Conservation (phyloP, 2,888 invertebrate species). For the Fragum sueziense region DNA sequence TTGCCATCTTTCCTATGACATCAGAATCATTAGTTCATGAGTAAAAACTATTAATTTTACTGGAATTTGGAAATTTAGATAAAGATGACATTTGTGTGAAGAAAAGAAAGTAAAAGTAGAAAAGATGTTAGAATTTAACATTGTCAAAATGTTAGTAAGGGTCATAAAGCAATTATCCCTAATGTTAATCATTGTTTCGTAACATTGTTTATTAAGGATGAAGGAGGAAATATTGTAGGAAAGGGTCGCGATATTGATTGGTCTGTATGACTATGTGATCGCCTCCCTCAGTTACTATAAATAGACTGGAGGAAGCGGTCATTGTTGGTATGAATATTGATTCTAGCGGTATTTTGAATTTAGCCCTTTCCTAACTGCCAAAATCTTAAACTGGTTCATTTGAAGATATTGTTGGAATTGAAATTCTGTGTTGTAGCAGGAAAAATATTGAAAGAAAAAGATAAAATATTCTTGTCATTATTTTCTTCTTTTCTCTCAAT, state of each 20-base stretch:
- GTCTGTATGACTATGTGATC: slow-evolving; percentile 36
- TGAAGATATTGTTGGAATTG: not conserved
- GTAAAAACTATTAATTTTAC: too few relatives aligned
- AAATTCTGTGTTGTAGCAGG: not conserved
- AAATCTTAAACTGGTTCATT: too few relatives aligned
- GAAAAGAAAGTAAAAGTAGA: too few relatives aligned
- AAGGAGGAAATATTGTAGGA: slow-evolving; percentile 23
- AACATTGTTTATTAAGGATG: not conserved
- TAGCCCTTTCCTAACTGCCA: too few relatives aligned
- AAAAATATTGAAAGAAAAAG: not conserved
- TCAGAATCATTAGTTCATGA: too few relatives aligned
- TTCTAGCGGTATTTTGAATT: slow-evolving; percentile 10
- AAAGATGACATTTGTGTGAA: too few relatives aligned
- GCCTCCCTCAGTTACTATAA: slow-evolving; percentile 15
- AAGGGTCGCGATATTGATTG: slow-evolving; percentile 44
- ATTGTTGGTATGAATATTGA: slow-evolving; percentile 17
- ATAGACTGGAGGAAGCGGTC: slow-evolving; percentile 4
- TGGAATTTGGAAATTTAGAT: too few relatives aligned
- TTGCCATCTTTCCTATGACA: too few relatives aligned
- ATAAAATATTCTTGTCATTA: not conserved
- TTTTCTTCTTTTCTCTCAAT: not conserved
- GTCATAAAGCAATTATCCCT: too few relatives aligned
- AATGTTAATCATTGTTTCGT: too few relatives aligned
- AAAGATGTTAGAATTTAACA: too few relatives aligned
- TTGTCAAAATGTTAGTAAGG: too few relatives aligned